Conservation (phyloP, 2,888 invertebrate genomes). For the Germaria angustata region DNA sequence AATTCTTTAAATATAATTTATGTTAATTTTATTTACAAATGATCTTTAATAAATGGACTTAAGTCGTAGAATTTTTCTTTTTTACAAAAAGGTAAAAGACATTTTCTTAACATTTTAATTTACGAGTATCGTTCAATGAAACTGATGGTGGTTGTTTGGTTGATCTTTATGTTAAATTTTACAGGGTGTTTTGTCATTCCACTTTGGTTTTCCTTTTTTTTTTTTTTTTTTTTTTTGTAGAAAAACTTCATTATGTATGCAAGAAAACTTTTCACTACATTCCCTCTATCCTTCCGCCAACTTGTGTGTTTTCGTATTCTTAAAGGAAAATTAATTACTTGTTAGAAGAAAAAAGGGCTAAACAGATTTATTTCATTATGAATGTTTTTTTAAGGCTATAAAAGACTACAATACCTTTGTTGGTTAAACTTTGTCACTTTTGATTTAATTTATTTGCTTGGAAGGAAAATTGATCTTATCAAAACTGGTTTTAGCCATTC, state of each 20-base stretch:
- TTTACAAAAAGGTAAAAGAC: neutral
- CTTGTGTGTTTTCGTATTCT: slow-evolving; percentile 11
- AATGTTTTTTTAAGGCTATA: slow-evolving; percentile 6
- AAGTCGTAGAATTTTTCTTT: neutral
- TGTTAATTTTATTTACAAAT: slow-evolving; percentile 26
- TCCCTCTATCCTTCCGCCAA: neutral
- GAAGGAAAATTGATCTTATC: slow-evolving; percentile 4
- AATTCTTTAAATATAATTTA: neutral
- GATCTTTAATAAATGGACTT: slow-evolving; percentile 39
- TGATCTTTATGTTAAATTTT: slow-evolving; percentile 15
- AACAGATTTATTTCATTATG: neutral
- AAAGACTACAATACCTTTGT: slow-evolving; percentile 49
- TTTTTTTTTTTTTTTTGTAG: neutral
- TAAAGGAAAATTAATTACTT: slow-evolving; percentile 59
- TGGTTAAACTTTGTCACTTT: slow-evolving; percentile 65
- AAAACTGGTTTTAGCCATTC: slow-evolving; percentile 28
- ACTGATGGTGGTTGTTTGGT: neutral
- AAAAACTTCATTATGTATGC: slow-evolving; percentile 52
- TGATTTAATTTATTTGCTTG: slow-evolving; percentile 42
- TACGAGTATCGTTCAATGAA: neutral
- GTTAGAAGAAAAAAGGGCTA: slow-evolving; percentile 30
- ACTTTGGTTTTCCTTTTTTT: neutral
- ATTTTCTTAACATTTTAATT: slow-evolving; percentile 17
- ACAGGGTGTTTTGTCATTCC: slow-evolving; percentile 4
- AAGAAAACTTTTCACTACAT: slow-evolving; percentile 30